Base-by-base conservation (phyloP, 2,113 vertebrate species). In the Columba livia region DNA sequence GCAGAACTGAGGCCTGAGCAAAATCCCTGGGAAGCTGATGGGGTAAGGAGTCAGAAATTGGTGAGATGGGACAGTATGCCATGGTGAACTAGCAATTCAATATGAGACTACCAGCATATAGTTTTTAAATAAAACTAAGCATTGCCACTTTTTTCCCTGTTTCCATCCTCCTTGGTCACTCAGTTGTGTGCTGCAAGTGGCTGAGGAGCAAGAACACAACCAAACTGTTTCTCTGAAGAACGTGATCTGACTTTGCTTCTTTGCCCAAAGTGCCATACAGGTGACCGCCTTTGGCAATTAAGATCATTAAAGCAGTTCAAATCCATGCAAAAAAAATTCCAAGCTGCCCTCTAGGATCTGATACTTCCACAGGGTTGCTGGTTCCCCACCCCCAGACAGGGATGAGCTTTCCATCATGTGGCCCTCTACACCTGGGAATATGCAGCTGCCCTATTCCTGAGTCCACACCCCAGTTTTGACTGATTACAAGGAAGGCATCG, bases 351-450 rank as follows among this genome's bases (percentile, higher is more conserved):
- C 26, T 26, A 69, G 71, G 38, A 75, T 19, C 29, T n/a, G 72
- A 32, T n/a, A 31, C 29, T 79, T 79, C 24, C 19, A 75, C 24
- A 26, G 12, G 7, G 20, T 44, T 56, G 28, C 14, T 3, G 1
- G 21, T 65, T 67, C 15, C 29, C 31, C 31, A 72, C 19, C 5
- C n/a, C 6, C 13, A 64, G 57, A 6, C 5, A 40, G 24, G 8
- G 7, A 48, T 40, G 48, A 79, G 14, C 18, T 19, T 64, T 81
- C 29, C 40, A 1, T 6, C 14, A 36, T 0, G 0, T 25, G 40
- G 31, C 26, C 9, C 0, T 0, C 2, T 31, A 32, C 0, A 3
- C 12, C 29, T 29, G n/a, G 58, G 29, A 79, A 47, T 47, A 28
- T 15, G 18, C 58, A 57, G 26, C 34, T 87, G 56, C 38, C 24